Base-by-base conservation (phyloP, 1,140 invertebrate genomes). In the Nymphalis io region DNA sequence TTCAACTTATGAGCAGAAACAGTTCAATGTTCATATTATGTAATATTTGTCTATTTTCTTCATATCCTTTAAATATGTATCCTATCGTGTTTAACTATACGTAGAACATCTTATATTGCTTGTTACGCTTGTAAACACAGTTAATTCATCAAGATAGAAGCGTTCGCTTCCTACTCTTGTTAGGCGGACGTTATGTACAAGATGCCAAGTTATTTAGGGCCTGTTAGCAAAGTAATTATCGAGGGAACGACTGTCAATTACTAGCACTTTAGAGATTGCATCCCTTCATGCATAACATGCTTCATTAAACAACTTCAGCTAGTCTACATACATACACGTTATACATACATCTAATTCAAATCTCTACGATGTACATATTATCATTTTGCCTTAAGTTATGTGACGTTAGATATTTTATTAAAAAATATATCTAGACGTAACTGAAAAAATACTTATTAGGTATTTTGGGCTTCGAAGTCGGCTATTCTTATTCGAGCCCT, bases 401-500 rank as follows among this genome's bases (percentile, higher is more conserved):
- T n/a, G n/a, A n/a, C n/a, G n/a, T n/a, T n/a, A n/a, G n/a, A n/a
- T n/a, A n/a, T n/a, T n/a, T n/a, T n/a, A n/a, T n/a, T n/a, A n/a
- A n/a, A n/a, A n/a, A 3, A 27, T 27, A 27, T 33, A 1, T 33
- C 27, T 8, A 8, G 27, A 33, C 6, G 10, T 33, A 33, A n/a
- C 16, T 48, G 5, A 48, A 48, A 23, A 21, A 13, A 23, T 3
- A 53, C 23, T 57, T 48, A 5, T 10, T 72, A 91, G 89, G 83
- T 39, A 95, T 85, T 90, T 90, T 95, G 70, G 94, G 96, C 2
- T 98, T 97, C 90, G 96, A 98, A 81, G 84, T 95, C 2, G 97
- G 97, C n/a, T 98, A 96, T 83, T 96, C 96, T 2, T 94, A 95
- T 88, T 95, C 95, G 27, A 96, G 96, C 83, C 96, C 97, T 5